Percentiles rank a stretch among this genome's conserved stretches.
These are phyloP conservation scores for Hippocampus comes DNA, from an alignment of 2,113 vertebrate genomes.

Conservation along the genomic window DNA sequence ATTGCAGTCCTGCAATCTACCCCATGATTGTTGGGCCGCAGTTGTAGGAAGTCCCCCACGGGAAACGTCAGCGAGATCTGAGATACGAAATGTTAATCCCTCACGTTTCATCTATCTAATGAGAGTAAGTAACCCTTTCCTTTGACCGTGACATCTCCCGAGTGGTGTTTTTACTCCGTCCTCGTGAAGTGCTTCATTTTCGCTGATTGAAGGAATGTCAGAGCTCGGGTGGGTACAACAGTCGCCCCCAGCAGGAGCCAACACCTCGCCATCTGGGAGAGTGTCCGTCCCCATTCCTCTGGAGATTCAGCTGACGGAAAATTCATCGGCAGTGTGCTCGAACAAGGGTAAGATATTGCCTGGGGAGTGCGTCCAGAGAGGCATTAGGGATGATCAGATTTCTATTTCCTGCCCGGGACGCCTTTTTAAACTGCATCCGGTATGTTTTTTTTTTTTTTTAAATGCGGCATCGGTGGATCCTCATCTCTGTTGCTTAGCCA, in stretches of 20 bases:
- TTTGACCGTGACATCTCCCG: neutral
- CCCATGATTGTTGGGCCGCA: too few relatives aligned
- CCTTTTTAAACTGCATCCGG: conserved; percentile 2
- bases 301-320: neutral
- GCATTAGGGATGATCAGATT: neutral
- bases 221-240: neutral
- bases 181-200: neutral
- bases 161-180: neutral
- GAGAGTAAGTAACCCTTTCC: neutral
- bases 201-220: neutral
- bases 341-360: neutral
- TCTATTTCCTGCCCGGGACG: neutral
- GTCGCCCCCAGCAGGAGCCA: neutral
- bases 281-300: neutral
- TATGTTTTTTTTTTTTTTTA: neutral
- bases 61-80: neutral
- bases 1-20: too few relatives aligned
- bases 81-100: neutral
- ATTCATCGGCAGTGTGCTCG: neutral
- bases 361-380: neutral
- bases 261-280: neutral
- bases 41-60: neutral
- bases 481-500: neutral
- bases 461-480: neutral
- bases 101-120: neutral